A percentile compares a stretch with the other conserved stretches of the same genome.
Evolutionary conservation across 2,888 invertebrate genomes (phyloP).

Genomic region (Amphipyra berbera): DNA sequence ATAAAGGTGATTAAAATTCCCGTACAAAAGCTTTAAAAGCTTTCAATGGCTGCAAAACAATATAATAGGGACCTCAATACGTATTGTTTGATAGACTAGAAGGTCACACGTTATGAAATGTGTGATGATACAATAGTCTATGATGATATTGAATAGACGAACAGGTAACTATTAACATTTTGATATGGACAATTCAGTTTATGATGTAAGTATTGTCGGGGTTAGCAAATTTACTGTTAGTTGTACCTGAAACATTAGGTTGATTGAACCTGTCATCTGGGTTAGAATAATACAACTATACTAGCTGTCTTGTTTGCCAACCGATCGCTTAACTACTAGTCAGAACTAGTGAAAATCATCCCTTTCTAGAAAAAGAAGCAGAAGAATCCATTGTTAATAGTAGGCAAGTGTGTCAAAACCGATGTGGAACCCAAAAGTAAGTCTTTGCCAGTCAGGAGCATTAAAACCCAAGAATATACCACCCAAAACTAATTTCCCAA

Average conservation of each 20-base stretch:
- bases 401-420: no score
- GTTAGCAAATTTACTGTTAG: conserved; percentile 8
- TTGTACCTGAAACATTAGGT: neutral
- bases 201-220: conserved; percentile 1
- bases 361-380: no score
- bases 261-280: conserved; percentile 1
- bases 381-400: no score
- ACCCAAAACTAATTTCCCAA: neutral
- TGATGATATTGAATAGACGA: conserved; percentile 23
- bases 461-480: no score
- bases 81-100: conserved; percentile 52
- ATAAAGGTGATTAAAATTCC: conserved; percentile 36
- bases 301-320: neutral
- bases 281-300: neutral
- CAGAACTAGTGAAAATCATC: no score
- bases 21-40: conserved; percentile 29
- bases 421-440: no score
- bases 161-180: conserved; percentile 21
- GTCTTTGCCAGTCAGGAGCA: no score
- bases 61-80: conserved; percentile 39
- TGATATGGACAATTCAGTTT: conserved; percentile 5
- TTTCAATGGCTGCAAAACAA: conserved; percentile 30
- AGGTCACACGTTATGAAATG: conserved; percentile 56
- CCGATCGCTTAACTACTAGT: no score
- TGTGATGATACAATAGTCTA: conserved; percentile 34